phyloP scores from a whole-genome alignment of 2,888 invertebrate species.

The Hypolimnas misippus region DNA sequence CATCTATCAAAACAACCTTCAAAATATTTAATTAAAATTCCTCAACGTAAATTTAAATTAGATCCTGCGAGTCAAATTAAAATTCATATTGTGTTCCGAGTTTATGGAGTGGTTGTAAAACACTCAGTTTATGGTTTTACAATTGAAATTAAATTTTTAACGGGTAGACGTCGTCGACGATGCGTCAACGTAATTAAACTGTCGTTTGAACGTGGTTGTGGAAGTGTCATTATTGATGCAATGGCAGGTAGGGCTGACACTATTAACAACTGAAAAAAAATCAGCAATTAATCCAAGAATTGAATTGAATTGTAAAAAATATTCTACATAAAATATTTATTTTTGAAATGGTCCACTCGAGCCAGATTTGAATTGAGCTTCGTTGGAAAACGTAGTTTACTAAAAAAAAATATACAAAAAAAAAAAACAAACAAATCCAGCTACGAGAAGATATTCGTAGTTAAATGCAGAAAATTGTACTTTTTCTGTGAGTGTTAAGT shows the following conservation, averaged over 20 bases:
- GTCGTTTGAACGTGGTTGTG: conserved; percentile 51
- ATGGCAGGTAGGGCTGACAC: conserved; percentile 53
- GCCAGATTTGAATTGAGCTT: no score
- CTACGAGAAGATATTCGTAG: no score
- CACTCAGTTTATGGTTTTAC: neutral
- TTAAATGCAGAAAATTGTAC: no score
- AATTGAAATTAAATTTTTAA: conserved; percentile 15
- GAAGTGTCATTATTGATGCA: conserved; percentile 51
- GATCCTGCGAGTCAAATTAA: neutral
- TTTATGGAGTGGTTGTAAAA: neutral
- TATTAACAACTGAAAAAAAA: neutral
- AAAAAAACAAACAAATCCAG: no score
- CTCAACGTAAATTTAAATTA: neutral
- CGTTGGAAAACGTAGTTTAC: no score
- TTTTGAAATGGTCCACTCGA: no score
- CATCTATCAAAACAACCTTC: neutral
- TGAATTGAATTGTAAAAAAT: no score
- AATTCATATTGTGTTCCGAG: neutral
- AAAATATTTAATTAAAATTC: conserved; percentile 5
- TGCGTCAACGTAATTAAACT: conserved; percentile 50
- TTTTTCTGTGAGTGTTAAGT: no score
- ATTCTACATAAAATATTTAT: no score
- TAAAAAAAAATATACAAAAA: no score
- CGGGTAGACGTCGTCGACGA: conserved; percentile 6
- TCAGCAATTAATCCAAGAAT: neutral